phyloP scores from a whole-genome alignment of 2,113 vertebrate genomes.

The Daubentonia madagascariensis region DNA sequence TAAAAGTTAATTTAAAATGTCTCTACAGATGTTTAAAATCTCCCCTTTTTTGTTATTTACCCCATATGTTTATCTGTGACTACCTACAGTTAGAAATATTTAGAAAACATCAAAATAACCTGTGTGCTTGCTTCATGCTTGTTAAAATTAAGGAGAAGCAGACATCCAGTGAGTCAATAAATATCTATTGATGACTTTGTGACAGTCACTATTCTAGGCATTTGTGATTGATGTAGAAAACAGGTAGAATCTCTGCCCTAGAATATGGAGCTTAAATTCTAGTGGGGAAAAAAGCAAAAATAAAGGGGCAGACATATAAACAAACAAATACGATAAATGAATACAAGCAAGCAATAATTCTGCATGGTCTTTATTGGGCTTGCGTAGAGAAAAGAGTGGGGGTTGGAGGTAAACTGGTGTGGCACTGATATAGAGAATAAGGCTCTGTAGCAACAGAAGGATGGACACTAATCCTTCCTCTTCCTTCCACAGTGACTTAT shows the following conservation, averaged over 20 bases:
- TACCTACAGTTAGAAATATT: background rate
- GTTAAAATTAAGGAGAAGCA: background rate
- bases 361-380: background rate
- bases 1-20: background rate
- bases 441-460: background rate
- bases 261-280: background rate
- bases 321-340: background rate
- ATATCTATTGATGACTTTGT: background rate
- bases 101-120: background rate
- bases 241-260: background rate
- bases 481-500: constrained; percentile 33
- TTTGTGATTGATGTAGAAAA: background rate
- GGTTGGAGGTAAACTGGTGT: background rate
- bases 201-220: background rate
- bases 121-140: background rate
- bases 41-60: background rate
- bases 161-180: background rate
- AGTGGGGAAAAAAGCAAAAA: background rate
- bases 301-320: background rate
- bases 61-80: background rate
- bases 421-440: background rate
- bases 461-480: background rate
- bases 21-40: background rate
- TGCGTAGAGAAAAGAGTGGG: background rate
- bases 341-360: background rate